A percentile compares a stretch with the other conserved stretches of the same genome.
Evolutionary conservation across 2,797 vertebrate genomes (phyloP).

Genomic region (Falco novaeseelandiae): DNA sequence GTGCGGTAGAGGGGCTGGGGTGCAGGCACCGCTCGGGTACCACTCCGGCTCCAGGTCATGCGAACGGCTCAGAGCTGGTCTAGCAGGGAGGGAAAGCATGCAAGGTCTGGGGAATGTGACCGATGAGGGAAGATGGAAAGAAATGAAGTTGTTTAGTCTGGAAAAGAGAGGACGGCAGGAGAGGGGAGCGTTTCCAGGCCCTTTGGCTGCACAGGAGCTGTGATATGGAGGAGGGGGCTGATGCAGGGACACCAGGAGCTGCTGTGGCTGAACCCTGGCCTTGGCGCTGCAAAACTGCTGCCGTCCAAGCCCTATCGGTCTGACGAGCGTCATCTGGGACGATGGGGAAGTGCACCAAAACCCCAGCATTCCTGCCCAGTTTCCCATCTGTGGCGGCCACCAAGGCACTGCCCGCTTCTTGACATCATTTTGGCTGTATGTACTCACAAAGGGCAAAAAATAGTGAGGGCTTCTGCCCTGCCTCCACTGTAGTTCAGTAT

Average conservation of each 20-base stretch:
- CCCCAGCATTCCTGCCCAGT: rapidly evolving
- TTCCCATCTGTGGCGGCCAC: background rate
- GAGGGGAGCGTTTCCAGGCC: rapidly evolving
- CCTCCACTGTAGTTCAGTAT: background rate
- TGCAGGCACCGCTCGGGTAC: rapidly evolving
- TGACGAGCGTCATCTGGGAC: background rate
- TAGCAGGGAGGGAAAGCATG: background rate
- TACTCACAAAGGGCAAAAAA: background rate
- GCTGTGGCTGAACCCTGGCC: rapidly evolving
- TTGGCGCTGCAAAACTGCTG: rapidly evolving
- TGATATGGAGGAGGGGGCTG: background rate
- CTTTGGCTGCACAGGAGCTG: background rate
- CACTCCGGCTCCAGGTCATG: rapidly evolving
- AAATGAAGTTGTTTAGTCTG: background rate
- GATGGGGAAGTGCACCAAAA: background rate
- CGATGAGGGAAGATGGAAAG: background rate
- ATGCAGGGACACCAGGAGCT: background rate
- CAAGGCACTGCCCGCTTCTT: rapidly evolving
- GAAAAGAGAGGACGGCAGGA: background rate
- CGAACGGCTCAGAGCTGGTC: rapidly evolving
- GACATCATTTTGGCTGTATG: rapidly evolving
- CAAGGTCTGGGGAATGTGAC: rapidly evolving
- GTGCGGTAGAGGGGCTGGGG: background rate
- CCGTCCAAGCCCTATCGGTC: rapidly evolving
- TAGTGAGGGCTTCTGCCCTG: background rate